Base-by-base conservation (phyloP, 2,888 invertebrate genomes). In the Penaeus monodon region DNA sequence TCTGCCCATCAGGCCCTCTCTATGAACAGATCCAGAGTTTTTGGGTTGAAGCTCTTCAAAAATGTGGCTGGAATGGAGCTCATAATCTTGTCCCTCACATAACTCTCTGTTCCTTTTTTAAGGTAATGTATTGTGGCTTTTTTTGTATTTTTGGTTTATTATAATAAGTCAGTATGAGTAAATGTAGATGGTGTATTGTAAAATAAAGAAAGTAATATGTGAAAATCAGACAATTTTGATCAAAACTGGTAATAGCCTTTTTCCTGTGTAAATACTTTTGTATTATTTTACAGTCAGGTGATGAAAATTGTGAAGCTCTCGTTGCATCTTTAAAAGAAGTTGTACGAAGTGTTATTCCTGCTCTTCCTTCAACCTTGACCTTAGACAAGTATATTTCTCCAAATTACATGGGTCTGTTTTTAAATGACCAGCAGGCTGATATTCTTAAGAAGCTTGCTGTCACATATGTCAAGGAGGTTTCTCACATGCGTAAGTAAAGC, bases 81-180 rank as follows among this genome's bases (percentile, higher is more conserved):
- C 97, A 97, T 91, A 96, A 97, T 92, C 97, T 95, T 92, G 95
- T 96, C 88, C 97, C 97, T 2, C 98, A 98, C 91, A 96, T 98
- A 90, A 98, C 97, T 14, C 93, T 98, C 84, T 96, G 97, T 85
- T 96, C 97, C 24, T 97, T 97, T 93, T 98, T 98, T 78, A 87
- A 90, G 82, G 90, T 89, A 65, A 49, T 87, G 93, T n/a, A 91
- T 91, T 29, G 12, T 33, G 24, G 3, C 7, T 1, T 76, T 76
- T 76, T 33, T 57, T 33, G 20, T 29, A 20, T 63, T 27, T 78
- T 17, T 78, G 22, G 7, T 74, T 8, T 12, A 49, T 14, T 14
- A 14, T 49, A 14, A 14, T 49, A 12, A 38, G 33, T 38, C 33
- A 38, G 3, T 38, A 38, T 38, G 0, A 38, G 14, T 49, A 14